A percentile compares a stretch with the other conserved stretches of the same genome.
Conservation (phyloP, 2,888 invertebrate species). For the Dynastes grantii region DNA sequence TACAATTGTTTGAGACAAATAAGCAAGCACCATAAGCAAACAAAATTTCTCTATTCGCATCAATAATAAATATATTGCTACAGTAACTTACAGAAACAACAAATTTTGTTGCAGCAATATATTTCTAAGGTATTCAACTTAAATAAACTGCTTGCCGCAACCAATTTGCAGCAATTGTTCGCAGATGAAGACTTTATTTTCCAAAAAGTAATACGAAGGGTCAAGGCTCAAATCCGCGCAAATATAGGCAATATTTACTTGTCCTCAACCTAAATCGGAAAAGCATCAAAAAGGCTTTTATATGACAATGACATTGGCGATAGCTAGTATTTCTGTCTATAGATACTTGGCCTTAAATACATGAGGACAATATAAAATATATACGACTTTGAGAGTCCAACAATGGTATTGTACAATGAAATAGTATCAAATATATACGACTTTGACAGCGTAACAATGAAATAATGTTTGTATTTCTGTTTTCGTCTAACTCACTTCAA, state of each 20-base stretch:
- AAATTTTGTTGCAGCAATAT: too few species aligned
- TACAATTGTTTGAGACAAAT: too few species aligned
- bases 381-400: not conserved
- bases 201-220: too few species aligned
- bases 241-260: not conserved
- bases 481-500: not conserved
- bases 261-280: not conserved
- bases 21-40: too few species aligned
- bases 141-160: too few species aligned
- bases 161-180: too few species aligned
- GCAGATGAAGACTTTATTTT: too few species aligned
- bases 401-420: slow-evolving; percentile 10
- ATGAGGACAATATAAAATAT: slow-evolving; percentile 15
- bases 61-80: too few species aligned
- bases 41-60: too few species aligned
- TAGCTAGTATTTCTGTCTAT: not conserved
- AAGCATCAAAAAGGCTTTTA: slow-evolving; percentile 2
- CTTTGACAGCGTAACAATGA: not conserved
- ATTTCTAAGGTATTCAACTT: too few species aligned
- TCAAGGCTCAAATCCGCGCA: too few species aligned
- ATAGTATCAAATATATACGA: not conserved
- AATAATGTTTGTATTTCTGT: not conserved
- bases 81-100: too few species aligned
- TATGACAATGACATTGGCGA: slow-evolving; percentile 9
- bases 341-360: not conserved